Conservation (phyloP, 2,797 vertebrate species). For the Chaenodraco wilsoni region DNA sequence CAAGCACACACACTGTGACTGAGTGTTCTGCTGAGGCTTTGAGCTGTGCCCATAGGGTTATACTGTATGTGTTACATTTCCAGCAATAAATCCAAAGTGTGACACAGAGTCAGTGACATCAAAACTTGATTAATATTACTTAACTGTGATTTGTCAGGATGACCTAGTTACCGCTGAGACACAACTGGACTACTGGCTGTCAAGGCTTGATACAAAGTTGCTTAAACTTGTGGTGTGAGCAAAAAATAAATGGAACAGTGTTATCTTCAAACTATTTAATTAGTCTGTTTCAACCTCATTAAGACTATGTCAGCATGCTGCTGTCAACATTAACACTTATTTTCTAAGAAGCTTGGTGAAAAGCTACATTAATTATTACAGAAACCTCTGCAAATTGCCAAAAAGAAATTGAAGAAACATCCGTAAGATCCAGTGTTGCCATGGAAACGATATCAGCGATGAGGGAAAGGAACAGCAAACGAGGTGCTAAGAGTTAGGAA, state of each 20-base stretch:
- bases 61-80: constrained; percentile 21
- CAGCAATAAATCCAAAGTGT: constrained; percentile 19
- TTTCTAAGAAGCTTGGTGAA: constrained; percentile 5
- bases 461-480: constrained; percentile 16
- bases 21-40: constrained; percentile 5
- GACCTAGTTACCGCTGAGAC: constrained; percentile 37
- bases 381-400: not conserved
- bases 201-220: constrained; percentile 13
- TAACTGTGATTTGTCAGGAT: constrained; percentile 34
- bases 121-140: constrained; percentile 37
- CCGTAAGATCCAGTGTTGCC: constrained; percentile 18
- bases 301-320: constrained; percentile 18
- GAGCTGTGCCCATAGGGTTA: constrained; percentile 14
- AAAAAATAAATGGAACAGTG: constrained; percentile 4
- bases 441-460: constrained; percentile 30
- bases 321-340: constrained; percentile 10
- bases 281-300: constrained; percentile 24
- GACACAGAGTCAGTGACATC: constrained; percentile 14
- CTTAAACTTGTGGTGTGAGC: not conserved
- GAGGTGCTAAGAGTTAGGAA: constrained; percentile 9
- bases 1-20: constrained; percentile 30
- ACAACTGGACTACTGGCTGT: constrained; percentile 13
- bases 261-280: constrained; percentile 15
- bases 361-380: constrained; percentile 24
- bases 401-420: not conserved